A percentile compares a stretch with the other conserved stretches of the same genome.
These are phyloP conservation scores for Pomacea canaliculata DNA, from an alignment of 2,888 invertebrate genomes.

Conservation along the genomic window DNA sequence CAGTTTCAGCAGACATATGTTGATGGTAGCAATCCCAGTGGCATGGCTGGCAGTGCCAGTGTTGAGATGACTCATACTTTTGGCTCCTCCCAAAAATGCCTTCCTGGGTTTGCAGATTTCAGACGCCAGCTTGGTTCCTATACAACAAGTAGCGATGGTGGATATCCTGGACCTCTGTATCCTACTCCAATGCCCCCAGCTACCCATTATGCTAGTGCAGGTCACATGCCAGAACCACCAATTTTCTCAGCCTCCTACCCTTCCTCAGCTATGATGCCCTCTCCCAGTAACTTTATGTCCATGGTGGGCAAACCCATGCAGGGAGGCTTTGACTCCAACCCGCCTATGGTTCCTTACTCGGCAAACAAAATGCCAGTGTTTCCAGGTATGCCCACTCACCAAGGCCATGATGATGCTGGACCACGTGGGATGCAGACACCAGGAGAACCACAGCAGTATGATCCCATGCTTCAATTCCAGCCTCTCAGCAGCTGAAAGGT, in stretches of 20 bases:
- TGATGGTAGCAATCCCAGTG: conserved; percentile 5
- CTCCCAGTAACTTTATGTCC: neutral
- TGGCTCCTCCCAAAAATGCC: conserved; percentile 8
- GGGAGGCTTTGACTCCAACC: neutral
- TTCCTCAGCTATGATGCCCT: neutral
- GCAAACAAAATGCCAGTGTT: conserved; percentile 18
- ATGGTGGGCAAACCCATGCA: neutral
- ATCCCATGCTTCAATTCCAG: conserved; percentile 23
- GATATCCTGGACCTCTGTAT: conserved; percentile 7
- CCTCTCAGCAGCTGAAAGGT: conserved; percentile 5
- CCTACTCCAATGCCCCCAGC: conserved; percentile 4
- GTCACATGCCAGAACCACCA: neutral
- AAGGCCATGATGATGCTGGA: neutral
- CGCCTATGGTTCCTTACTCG: conserved; percentile 9
- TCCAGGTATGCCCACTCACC: conserved; percentile 17
- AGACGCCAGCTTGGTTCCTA: conserved; percentile 12
- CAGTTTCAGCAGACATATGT: conserved; percentile 17
- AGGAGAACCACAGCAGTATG: conserved; percentile 12
- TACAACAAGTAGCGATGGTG: neutral
- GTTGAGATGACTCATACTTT: neutral
- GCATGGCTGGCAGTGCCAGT: neutral
- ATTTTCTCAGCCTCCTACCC: neutral
- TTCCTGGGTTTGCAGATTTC: conserved; percentile 22
- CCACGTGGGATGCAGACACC: neutral
- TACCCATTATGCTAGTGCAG: neutral